Evolutionary conservation across 2,888 invertebrate genomes (phyloP).

Genomic region (Germaria angustata): DNA sequence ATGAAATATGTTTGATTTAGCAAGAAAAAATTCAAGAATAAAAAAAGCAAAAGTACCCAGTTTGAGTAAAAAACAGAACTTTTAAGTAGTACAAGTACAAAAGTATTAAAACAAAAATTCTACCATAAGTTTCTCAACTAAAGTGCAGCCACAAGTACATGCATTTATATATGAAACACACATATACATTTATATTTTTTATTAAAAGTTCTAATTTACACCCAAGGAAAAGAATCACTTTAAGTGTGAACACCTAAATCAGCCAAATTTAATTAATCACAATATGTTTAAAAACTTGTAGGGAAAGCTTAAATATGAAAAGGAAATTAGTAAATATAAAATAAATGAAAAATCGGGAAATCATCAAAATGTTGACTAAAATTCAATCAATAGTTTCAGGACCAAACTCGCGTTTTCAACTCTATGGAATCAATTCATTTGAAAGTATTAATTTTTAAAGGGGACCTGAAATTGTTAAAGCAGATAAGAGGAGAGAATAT

Average conservation of each 20-base stretch:
- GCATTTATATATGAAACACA: constrained; percentile 23
- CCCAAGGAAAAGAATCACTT: background rate
- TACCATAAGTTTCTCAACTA: constrained; percentile 28
- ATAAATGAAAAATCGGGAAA: no score
- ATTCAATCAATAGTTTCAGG: no score
- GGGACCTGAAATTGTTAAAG: no score
- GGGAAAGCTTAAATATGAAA: background rate
- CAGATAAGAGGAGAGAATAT: no score
- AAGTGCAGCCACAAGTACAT: constrained; percentile 16
- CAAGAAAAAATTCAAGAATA: background rate
- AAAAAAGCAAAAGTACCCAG: background rate
- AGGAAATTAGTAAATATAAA: no score
- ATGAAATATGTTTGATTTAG: constrained; percentile 60
- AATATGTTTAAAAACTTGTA: background rate
- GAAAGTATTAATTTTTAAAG: no score
- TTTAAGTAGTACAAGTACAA: constrained; percentile 28
- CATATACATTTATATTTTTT: background rate
- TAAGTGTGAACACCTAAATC: background rate
- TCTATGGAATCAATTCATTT: no score
- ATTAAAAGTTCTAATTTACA: constrained; percentile 24
- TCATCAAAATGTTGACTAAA: no score
- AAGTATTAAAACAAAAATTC: constrained; percentile 31
- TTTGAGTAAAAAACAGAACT: background rate
- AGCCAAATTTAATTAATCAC: background rate
- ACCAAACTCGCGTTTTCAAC: no score